Evolutionary conservation across 1,140 invertebrate species (phyloP), one percentile per base, ranked within the genome.

Genomic region (Tetranychus urticae): DNA sequence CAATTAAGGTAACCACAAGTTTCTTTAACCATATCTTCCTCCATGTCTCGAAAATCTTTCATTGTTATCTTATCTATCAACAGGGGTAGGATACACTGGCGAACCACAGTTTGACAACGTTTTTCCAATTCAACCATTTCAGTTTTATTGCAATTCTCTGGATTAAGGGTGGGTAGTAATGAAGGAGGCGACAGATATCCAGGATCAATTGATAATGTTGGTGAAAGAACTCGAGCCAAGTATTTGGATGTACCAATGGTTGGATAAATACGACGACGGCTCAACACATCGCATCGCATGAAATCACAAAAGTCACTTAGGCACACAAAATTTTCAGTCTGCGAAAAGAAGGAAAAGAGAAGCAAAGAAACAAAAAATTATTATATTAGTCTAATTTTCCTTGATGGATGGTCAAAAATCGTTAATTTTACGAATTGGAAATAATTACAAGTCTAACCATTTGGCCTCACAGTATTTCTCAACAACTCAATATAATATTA

Each of bases 271-370:
- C 39, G 39, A 42, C 39, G 39, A 42, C 39, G 39, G 39, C 5
- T 39, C 3, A 89, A 74, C 14, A 93, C 85, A 69, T 91, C 85
- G 73, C 88, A 94, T 63, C 90, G 78, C 81, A 92, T 89, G 65
- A 93, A 86, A 73, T 93, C 88, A 77, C 89, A 94, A 70, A 85
- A 92, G 70, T 92, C 87, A 50, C 87, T 85, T 64, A 92, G 75
- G 71, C 89, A 93, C 65, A 92, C 82, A 56, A 86, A 82, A 70
- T 90, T 86, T 73, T 88, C 84, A 47, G 81, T 84, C 86, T 91
- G 68, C n/a, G 69, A 69, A 61, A 58, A 57, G 61, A 61, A 34
- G 6, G 33, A 5, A 57, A 39, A 6, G 5, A 39, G 33, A 34
- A 57, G 23, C 23, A 23, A 23, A 23, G 23, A 23, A 23, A 0